These are phyloP conservation scores for Platycheirus albimanus DNA, from an alignment of 2,888 invertebrate genomes.

Conservation along the genomic window DNA sequence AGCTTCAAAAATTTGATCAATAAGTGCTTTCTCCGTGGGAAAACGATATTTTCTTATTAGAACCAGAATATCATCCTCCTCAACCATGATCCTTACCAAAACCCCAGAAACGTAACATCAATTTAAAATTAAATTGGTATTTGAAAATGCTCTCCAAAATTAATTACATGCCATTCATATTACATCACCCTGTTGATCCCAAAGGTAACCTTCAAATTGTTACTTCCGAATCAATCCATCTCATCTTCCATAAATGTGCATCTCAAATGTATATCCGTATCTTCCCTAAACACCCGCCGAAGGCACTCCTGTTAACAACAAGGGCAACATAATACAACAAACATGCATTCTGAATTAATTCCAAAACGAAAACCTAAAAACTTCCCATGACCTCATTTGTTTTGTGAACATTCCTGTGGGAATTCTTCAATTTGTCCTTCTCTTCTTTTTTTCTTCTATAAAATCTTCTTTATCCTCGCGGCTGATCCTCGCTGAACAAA, in stretches of 20 bases:
- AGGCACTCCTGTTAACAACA: no score
- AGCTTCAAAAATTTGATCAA: no score
- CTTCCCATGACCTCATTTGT: slow-evolving; percentile 70
- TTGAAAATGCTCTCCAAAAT: background rate
- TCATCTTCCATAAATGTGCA: slow-evolving; percentile 3
- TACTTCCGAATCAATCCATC: slow-evolving; percentile 67
- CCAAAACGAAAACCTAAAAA: slow-evolving; percentile 39
- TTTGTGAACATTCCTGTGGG: slow-evolving; percentile 65
- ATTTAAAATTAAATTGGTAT: background rate
- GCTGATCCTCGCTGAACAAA: slow-evolving; percentile 48
- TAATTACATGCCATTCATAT: slow-evolving; percentile 11
- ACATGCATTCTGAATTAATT: slow-evolving; percentile 40
- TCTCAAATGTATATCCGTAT: slow-evolving; percentile 18
- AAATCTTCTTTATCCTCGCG: slow-evolving; percentile 26
- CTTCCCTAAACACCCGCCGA: slow-evolving; percentile 3
- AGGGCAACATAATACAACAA: background rate
- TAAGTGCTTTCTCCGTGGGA: no score
- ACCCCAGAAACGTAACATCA: no score
- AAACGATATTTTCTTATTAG: no score
- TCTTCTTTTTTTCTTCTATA: slow-evolving; percentile 21
- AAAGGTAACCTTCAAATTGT: slow-evolving; percentile 49
- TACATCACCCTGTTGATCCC: slow-evolving; percentile 29
- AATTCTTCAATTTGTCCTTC: slow-evolving; percentile 69
- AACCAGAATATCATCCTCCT: no score
- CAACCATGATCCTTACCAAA: slow-evolving; percentile 5